These are phyloP conservation scores for Cartodere bifasciata DNA, from an alignment of 2,888 invertebrate genomes.

Conservation along the genomic window DNA sequence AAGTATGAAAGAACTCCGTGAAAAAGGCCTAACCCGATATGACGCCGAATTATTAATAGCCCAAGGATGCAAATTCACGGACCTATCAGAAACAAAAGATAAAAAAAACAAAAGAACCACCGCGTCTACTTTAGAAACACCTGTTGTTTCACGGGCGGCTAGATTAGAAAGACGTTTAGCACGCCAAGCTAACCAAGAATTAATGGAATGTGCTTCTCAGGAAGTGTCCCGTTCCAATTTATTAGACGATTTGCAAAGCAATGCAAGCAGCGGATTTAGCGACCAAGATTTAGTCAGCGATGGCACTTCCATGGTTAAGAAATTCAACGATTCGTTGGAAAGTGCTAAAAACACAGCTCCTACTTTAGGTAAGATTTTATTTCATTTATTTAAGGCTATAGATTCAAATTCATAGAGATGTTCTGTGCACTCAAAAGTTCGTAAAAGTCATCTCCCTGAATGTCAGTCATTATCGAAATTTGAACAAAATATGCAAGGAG, in stretches of 20 bases:
- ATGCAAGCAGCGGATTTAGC: slow-evolving; percentile 38
- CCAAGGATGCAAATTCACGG: slow-evolving; percentile 61
- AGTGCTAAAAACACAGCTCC: slow-evolving; percentile 30
- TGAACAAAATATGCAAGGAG: too few species aligned
- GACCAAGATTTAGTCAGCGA: slow-evolving; percentile 34
- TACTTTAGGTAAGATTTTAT: too few species aligned
- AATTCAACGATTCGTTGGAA: slow-evolving; percentile 35
- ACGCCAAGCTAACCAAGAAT: slow-evolving; percentile 29
- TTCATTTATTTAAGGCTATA: too few species aligned
- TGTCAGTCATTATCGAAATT: too few species aligned
- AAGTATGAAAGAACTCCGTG: slow-evolving; percentile 72
- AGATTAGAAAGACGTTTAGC: slow-evolving; percentile 32
- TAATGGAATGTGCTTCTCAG: slow-evolving; percentile 28
- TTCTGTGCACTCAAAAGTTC: too few species aligned
- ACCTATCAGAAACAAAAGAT: slow-evolving; percentile 40
- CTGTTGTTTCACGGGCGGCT: slow-evolving; percentile 26
- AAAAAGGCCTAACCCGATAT: slow-evolving; percentile 77
- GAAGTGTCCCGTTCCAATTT: slow-evolving; percentile 31
- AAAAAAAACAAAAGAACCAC: slow-evolving; percentile 12
- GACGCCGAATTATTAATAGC: slow-evolving; percentile 79
- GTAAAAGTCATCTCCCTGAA: too few species aligned
- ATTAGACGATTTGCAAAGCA: slow-evolving; percentile 35
- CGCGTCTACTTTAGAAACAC: slow-evolving; percentile 10
- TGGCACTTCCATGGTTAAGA: slow-evolving; percentile 31
- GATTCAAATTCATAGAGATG: too few species aligned